Evolutionary conservation across 2,113 vertebrate species (phyloP).

Genomic region (Tyto alba): DNA sequence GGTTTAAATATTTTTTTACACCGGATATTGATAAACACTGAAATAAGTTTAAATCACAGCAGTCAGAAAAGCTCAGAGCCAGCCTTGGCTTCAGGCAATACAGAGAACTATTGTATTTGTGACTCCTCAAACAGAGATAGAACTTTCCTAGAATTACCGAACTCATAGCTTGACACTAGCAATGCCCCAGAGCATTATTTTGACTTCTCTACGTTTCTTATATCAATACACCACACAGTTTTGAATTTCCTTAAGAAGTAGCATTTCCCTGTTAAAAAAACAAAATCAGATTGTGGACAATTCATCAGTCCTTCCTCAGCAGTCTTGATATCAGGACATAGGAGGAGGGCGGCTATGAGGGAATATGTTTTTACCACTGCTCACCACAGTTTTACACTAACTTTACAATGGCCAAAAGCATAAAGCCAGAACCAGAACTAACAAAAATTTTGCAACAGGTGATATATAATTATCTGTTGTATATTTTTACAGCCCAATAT

Average conservation of each 20-base stretch:
- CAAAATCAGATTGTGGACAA: neutral
- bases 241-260: neutral
- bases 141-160: neutral
- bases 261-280: neutral
- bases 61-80: neutral
- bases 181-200: neutral
- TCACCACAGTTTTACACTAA: neutral
- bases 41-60: neutral
- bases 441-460: neutral
- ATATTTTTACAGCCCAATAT: neutral
- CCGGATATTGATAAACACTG: neutral
- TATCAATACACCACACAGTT: neutral
- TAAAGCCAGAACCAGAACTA: neutral
- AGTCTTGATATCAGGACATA: neutral
- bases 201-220: neutral
- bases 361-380: neutral
- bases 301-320: neutral
- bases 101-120: neutral
- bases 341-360: neutral
- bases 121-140: neutral
- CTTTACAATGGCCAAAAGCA: neutral
- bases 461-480: neutral
- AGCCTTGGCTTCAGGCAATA: neutral
- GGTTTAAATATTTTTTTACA: neutral
- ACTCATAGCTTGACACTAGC: neutral